Evolutionary conservation across 2,888 invertebrate species (phyloP), one percentile per base, ranked within the genome.

Genomic region (Sarcophaga subvicina): DNA sequence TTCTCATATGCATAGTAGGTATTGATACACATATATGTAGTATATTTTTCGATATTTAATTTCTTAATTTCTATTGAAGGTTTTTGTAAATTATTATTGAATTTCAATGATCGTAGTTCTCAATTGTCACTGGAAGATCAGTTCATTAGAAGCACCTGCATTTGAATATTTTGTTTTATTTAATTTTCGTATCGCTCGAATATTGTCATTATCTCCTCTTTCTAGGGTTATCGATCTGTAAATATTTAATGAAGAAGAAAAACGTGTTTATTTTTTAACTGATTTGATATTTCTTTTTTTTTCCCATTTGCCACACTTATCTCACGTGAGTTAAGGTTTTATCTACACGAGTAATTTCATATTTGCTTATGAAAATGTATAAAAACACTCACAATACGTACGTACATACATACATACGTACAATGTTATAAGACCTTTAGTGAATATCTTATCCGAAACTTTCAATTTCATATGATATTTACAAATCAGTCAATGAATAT

Each of bases 241-340:
- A 81, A 81, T 81, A 81, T 77, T 77, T 62, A 25, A 77, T 81
- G 54, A 54, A 54, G 63, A 60, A 63, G 76, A 45, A 77, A 86
- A 87, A 84, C 87, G 87, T 87, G 87, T 17, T 67, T 54, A 47
- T 81, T 75, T 75, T 80, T 81, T 47, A 71, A 70, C 87, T 76
- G 84, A 87, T 81, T 87, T 84, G 70, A 81, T 87, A 83, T 70
- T 81, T 75, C 75, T 73, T 72, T 49, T 83, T 72, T 49, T 47
- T 60, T 66, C 10, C 22, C 73, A 84, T 64, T 73, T 70, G n/a
- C 45, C 75, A 84, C 75, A 82, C 66, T 84, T 87, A 87, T 87
- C 87, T 87, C 87, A 87, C 87, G 87, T 87, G 87, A 67, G 84
- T 86, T 83, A 75, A 78, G 80, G 73, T 81, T 87, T 87, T 87